phyloP scores from a whole-genome alignment of 1,140 invertebrate species.

The Lasioglossum baleicum region DNA sequence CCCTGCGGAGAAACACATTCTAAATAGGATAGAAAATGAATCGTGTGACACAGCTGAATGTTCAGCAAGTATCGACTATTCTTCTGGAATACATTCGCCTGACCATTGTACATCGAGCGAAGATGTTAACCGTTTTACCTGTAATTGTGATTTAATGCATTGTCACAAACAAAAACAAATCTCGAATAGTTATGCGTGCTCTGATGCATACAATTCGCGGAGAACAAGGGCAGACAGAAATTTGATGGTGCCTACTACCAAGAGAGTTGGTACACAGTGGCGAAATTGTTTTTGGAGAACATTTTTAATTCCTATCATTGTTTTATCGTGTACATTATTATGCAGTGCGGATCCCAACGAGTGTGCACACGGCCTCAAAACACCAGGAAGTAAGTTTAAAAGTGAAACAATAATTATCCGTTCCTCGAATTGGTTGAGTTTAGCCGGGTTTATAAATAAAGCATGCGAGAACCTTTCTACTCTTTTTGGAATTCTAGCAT shows the following conservation, averaged over 20 bases:
- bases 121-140: slow-evolving; percentile 30
- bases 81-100: slow-evolving; percentile 12
- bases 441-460: slow-evolving; percentile 70
- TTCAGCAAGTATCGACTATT: slow-evolving; percentile 3
- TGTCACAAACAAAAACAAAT: slow-evolving; percentile 26
- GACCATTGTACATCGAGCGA: slow-evolving; percentile 14
- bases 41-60: slow-evolving; percentile 2
- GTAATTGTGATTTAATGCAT: slow-evolving; percentile 43
- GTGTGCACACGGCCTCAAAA: slow-evolving; percentile 68
- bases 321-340: slow-evolving; percentile 41
- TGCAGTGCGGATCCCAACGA: slow-evolving; percentile 51
- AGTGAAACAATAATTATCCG: neutral
- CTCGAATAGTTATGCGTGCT: slow-evolving; percentile 28
- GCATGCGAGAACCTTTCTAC: slow-evolving; percentile 59
- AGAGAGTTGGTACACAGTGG: slow-evolving; percentile 31
- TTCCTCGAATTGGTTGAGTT: slow-evolving; percentile 5
- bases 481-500: slow-evolving; percentile 73
- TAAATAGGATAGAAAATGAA: slow-evolving; percentile 30
- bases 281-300: slow-evolving; percentile 51
- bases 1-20: neutral
- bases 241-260: slow-evolving; percentile 13
- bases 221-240: slow-evolving; percentile 17
- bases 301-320: slow-evolving; percentile 55
- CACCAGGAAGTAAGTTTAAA: slow-evolving; percentile 70
- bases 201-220: slow-evolving; percentile 20